Base-by-base conservation (phyloP, 2,888 invertebrate genomes). In the Cryptocheilus praepositus region DNA sequence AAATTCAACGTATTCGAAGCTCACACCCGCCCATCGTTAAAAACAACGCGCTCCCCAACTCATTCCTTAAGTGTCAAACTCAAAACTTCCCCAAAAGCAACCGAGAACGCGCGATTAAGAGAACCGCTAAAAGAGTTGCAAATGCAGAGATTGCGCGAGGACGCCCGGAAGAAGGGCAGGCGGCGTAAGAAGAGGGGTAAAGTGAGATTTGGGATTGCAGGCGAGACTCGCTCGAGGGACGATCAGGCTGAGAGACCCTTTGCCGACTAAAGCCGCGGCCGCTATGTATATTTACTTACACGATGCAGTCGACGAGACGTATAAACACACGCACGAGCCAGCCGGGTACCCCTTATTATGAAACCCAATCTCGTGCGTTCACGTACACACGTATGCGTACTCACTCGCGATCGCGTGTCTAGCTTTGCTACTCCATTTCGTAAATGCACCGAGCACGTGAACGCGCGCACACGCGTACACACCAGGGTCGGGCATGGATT, bases 291-390 rank as follows among this genome's bases (percentile, higher is more conserved):
- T 73, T 73, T 70, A 56, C 52, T 43, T 60, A 64, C 53, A 25
- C 36, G 18, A 44, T 57, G 25, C 44, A 22, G 60, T 53, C 54
- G 51, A 61, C 56, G 51, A 58, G 58, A 58, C 57, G 66, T 70
- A 62, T 68, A 67, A 72, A 68, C 63, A 61, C 68, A 54, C 60
- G 62, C 67, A 60, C 64, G 61, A 61, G 65, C 44, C 19, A 2
- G 16, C 16, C 51, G 2, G 16, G 16, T 11, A 21, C 52, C 21
- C 19, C 49, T 15, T 52, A 19, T 52, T 18, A 49, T 16, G 49
- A n/a, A 18, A 13, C 15, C 4, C 16, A 16, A 2, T 3, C 45
- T 3, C 45, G 45, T 16, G 45, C 45, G 45, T 60, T 25, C 55
- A 51, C 51, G 51, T 22, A 53, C 7, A 54, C 8, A 45, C 45